These are phyloP conservation scores for Camelus bactrianus DNA, from an alignment of 2,113 vertebrate genomes.

Conservation along the genomic window DNA sequence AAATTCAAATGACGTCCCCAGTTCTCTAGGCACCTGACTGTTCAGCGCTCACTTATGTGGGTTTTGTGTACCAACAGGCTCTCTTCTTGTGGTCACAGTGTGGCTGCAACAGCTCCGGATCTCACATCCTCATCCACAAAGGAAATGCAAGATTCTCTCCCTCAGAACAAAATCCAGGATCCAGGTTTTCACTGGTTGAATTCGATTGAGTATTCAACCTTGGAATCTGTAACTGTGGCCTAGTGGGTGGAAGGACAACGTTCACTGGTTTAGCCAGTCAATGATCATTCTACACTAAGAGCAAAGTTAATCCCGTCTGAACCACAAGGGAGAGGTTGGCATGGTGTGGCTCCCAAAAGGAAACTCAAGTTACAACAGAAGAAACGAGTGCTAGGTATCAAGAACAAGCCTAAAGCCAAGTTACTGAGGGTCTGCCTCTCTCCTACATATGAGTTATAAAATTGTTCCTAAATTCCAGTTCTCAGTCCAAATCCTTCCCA, in stretches of 20 bases:
- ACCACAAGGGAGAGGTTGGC: neutral
- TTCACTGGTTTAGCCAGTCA: neutral
- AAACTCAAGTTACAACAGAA: neutral
- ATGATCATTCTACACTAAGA: neutral
- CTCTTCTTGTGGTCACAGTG: neutral
- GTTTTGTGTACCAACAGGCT: neutral
- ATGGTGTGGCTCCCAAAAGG: neutral
- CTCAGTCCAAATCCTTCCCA: slow-evolving; percentile 41
- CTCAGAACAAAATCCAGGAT: neutral
- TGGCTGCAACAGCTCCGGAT: neutral
- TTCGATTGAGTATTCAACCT: neutral
- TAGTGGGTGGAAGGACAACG: neutral
- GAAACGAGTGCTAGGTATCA: neutral
- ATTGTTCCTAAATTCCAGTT: neutral
- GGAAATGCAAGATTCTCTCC: neutral
- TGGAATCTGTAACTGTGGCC: neutral
- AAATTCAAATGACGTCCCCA: neutral
- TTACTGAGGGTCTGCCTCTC: neutral
- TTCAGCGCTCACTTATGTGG: neutral
- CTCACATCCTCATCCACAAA: neutral
- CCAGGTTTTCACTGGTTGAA: neutral
- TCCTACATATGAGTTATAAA: slow-evolving; percentile 20
- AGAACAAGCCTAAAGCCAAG: neutral
- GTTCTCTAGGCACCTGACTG: neutral
- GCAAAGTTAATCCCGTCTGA: neutral